Evolutionary conservation across 2,113 vertebrate genomes (phyloP).

Genomic region (Myiopsitta monachus): DNA sequence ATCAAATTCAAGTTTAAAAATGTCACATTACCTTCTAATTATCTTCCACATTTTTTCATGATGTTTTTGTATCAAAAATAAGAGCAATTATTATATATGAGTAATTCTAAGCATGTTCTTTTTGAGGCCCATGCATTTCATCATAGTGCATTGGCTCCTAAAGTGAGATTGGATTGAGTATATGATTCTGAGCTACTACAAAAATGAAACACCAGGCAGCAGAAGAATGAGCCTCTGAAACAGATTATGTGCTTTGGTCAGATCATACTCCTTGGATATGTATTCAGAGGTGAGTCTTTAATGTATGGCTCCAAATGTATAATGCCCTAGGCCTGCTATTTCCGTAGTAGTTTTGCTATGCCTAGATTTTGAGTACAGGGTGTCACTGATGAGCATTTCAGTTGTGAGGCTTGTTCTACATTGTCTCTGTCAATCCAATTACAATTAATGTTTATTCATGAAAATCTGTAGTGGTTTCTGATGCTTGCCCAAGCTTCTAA

Average conservation of each 20-base stretch:
- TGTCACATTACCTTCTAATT: background rate
- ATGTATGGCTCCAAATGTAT: background rate
- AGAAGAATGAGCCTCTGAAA: background rate
- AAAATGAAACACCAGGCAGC: background rate
- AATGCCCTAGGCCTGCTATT: background rate
- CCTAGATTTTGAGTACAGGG: background rate
- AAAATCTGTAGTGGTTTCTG: conserved; percentile 56
- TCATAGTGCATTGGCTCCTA: background rate
- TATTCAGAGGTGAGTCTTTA: background rate
- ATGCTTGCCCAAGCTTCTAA: conserved; percentile 41
- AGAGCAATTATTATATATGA: background rate
- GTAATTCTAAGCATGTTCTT: background rate
- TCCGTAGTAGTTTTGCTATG: background rate
- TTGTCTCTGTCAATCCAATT: conserved; percentile 29
- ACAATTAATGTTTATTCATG: conserved; percentile 59
- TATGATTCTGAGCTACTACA: background rate
- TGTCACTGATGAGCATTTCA: background rate
- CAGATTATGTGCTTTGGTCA: background rate
- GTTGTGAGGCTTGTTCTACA: background rate
- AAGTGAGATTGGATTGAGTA: background rate
- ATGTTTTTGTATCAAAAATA: background rate
- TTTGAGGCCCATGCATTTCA: background rate
- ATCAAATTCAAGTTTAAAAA: background rate
- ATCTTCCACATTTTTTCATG: background rate
- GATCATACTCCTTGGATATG: background rate